Evolutionary conservation across 2,888 invertebrate species (phyloP).

Genomic region (Chelonus formosanus): DNA sequence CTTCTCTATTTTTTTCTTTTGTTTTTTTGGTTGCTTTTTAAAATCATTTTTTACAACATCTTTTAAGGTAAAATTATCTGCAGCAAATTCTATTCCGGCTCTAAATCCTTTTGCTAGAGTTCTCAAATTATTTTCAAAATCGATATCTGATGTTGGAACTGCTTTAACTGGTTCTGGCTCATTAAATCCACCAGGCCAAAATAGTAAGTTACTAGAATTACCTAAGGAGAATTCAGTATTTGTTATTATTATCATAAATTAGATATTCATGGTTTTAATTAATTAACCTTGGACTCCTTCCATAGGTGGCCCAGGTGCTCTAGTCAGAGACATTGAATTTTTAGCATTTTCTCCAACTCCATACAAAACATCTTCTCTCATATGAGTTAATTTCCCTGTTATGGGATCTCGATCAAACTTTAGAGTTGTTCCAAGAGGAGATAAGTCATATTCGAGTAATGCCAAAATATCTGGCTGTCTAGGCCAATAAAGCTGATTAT

Average conservation of each 20-base stretch:
- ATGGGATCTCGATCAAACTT: constrained; percentile 75
- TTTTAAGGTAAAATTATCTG: constrained; percentile 57
- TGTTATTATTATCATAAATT: neutral
- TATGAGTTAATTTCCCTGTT: constrained; percentile 79
- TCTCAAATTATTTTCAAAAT: constrained; percentile 58
- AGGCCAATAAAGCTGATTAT: constrained; percentile 75
- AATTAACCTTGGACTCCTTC: constrained; percentile 74
- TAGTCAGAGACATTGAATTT: constrained; percentile 81
- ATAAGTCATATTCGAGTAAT: constrained; percentile 67
- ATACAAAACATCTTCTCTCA: constrained; percentile 70
- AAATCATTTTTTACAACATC: constrained; percentile 7
- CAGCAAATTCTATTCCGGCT: constrained; percentile 54
- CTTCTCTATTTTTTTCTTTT: constrained; percentile 55
- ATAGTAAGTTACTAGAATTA: constrained; percentile 82
- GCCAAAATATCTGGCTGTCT: constrained; percentile 68
- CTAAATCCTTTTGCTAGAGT: constrained; percentile 56
- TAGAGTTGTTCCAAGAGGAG: constrained; percentile 67
- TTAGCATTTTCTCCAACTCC: constrained; percentile 73
- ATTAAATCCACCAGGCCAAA: constrained; percentile 86
- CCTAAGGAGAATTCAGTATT: constrained; percentile 43
- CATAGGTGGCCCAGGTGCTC: constrained; percentile 78
- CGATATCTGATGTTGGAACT: constrained; percentile 45
- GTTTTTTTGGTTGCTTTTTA: constrained; percentile 28
- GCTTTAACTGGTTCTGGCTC: constrained; percentile 64
- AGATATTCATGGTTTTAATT: constrained; percentile 1